Evolutionary conservation across 2,888 invertebrate genomes (phyloP), one percentile per base, ranked within the genome.

Genomic region (Octodonta nipae): DNA sequence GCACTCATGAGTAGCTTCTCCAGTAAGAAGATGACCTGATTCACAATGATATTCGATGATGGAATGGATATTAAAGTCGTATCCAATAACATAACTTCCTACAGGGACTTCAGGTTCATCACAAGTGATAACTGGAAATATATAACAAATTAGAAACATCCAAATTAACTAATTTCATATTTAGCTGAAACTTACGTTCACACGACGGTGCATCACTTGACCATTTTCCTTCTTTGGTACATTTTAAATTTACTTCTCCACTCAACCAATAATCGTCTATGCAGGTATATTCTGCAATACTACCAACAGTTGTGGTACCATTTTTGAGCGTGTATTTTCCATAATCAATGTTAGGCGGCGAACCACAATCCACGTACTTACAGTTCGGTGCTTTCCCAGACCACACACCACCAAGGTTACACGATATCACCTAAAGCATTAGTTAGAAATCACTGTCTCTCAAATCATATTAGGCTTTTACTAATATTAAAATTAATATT

Each of bases 1-100:
- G 55, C 88, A 89, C 8, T 72, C 70, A 25, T 83, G 71, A 25
- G 67, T 71, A 0, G 71, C 55, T 44, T 78, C 78, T 0, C 89
- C 88, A 4, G 75, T 70, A 37, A 89, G 66, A 36, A 78, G 68
- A 56, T 88, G 80, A 0, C 91, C 91, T 1, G 75, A 70, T 56
- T 88, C 87, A 55, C 91, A 91, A 52, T 86, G 79, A 60, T 87
- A 89, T 52, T 84, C 79, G 28, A 89, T 86, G 15, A 73, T 75
- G 0, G 88, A 86, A 57, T 87, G 85, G 0, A 91, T 77, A 54
- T 87, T 86, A 54, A 88, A 79, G 53, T 87, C 87, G 53, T 87
- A 87, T 1, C 86, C 87, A 11, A 86, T 82, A 37, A 89, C 86
- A 58, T 78, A 87, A 5, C 86, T 81, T 5, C 86, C 88, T 0